phyloP scores from a whole-genome alignment of 2,113 vertebrate genomes.

The Megalops atlanticus region DNA sequence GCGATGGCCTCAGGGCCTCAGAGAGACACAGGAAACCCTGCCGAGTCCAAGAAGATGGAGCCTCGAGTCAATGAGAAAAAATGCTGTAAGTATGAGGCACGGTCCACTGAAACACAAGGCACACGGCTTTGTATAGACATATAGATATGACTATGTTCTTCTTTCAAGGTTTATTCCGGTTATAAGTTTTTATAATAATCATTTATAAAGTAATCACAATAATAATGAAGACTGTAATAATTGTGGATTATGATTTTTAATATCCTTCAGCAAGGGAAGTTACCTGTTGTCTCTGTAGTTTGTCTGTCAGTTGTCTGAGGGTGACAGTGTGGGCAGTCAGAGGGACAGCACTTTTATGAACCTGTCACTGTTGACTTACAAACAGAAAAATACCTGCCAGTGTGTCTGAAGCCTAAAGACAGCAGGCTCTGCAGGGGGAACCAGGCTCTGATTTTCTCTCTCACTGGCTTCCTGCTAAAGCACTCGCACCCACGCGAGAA shows the following conservation, averaged over 20 bases:
- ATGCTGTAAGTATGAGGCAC: slow-evolving; percentile 66
- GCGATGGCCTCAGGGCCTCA: slow-evolving; percentile 41
- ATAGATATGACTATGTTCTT: too few species aligned
- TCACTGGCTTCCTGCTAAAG: too few species aligned
- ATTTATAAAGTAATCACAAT: background rate
- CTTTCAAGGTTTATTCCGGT: too few species aligned
- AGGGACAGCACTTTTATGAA: background rate
- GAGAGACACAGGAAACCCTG: slow-evolving; percentile 50
- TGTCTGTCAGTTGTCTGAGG: background rate
- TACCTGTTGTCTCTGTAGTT: background rate
- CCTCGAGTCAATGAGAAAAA: slow-evolving; percentile 68
- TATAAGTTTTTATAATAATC: too few species aligned
- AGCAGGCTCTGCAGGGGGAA: too few species aligned
- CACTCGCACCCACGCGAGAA: too few species aligned
- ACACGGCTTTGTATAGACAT: too few species aligned
- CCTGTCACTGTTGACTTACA: background rate
- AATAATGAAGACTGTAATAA: background rate
- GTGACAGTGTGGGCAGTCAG: background rate
- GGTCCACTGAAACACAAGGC: too few species aligned
- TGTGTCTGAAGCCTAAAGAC: too few species aligned
- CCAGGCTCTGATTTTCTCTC: too few species aligned
- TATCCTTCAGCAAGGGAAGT: background rate
- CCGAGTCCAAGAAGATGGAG: slow-evolving; percentile 64
- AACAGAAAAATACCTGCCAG: background rate
- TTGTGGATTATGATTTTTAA: background rate